Base-by-base conservation (phyloP, 2,888 invertebrate genomes). In the Pinctada fucata region DNA sequence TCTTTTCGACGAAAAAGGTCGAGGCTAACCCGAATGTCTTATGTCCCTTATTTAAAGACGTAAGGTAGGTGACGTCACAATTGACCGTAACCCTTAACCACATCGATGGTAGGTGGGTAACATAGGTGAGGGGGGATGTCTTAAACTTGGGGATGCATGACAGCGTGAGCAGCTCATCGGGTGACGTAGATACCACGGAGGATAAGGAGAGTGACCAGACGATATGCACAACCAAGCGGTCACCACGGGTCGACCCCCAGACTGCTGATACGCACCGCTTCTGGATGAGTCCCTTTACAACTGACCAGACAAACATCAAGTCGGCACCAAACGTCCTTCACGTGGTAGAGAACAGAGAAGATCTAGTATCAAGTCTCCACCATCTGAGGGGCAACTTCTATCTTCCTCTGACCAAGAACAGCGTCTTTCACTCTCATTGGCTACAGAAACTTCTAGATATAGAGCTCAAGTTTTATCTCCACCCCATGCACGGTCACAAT, bases 371-470 rank as follows among this genome's bases (percentile, higher is more conserved):
- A 3, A 68, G 68, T 13, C 47, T 68, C 10, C 68, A 68, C 13
- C 16, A 68, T 47, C 47, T 68, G 3, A 31, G 68, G 10, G 68
- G 48, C 10, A 68, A 47, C 47, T 68, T 68, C 4, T 68, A 68
- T 47, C 16, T 68, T 45, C 68, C 68, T 45, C 47, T 68, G 47
- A 68, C 68, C 45, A 68, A 45, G 13, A 3, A 10, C 6, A 68
- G 68, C 47, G 8, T 68, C 16, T 68, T 68, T 45, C 13, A 68
- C 47, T 68, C 45, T 13, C 68, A 68, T 45, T 68, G 68, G 68
- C 48, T 68, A 45, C 68, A 68, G 47, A 47, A 68, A 3, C 13
- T 68, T 3, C 5, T 68, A 47, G 68, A 45, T 45, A 4, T 45
- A 45, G 68, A 68, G 10, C 47, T 68, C 5, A 68, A n/a, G 47